These are phyloP conservation scores for Anthopleura xanthogrammica DNA, from an alignment of 92 coral and sea anemone species.

Conservation along the genomic window DNA sequence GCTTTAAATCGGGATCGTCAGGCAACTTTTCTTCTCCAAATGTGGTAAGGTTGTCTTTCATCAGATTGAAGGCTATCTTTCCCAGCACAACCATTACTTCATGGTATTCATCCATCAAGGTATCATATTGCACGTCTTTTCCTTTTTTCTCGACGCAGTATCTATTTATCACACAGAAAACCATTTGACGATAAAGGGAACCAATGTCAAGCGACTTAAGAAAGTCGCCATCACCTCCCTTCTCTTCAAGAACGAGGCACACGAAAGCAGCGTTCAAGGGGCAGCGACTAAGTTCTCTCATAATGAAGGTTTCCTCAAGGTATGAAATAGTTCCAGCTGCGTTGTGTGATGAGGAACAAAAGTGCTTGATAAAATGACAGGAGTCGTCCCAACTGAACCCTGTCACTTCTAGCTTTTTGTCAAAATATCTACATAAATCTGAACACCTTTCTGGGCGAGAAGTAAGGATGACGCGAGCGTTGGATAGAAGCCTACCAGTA, in stretches of 20 bases:
- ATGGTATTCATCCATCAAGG: background rate
- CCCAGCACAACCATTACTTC: background rate
- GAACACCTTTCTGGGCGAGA: slow-evolving; percentile 3
- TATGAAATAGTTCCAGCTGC: background rate
- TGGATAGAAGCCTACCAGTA: background rate
- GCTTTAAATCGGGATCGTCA: background rate
- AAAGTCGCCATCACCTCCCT: background rate
- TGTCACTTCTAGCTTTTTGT: background rate
- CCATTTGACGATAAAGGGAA: background rate
- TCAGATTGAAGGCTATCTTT: background rate
- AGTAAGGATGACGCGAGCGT: background rate
- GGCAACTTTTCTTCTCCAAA: background rate
- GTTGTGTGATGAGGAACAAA: background rate
- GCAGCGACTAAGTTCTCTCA: background rate
- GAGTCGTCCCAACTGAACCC: background rate
- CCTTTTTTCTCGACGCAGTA: background rate
- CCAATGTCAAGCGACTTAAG: background rate
- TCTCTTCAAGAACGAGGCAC: background rate
- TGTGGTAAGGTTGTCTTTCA: background rate
- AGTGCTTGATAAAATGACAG: background rate
- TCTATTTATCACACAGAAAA: background rate
- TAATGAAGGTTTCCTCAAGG: too few species aligned
- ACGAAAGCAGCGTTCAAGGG: background rate
- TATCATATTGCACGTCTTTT: background rate
- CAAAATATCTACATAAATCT: background rate